Conservation (phyloP, 2,113 vertebrate species). For the Sander lucioperca region DNA sequence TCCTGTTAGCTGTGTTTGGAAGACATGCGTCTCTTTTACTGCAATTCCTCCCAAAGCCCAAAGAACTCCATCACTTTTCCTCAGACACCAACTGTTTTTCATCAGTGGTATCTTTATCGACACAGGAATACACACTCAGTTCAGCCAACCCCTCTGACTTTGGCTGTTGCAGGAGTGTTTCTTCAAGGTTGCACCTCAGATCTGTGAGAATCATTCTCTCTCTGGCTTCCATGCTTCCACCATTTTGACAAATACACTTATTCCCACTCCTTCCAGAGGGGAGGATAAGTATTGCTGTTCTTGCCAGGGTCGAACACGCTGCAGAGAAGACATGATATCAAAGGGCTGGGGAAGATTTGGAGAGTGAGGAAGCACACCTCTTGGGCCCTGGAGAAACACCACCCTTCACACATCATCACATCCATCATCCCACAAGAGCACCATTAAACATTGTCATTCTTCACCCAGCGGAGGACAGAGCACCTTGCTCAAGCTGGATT, state of each 20-base stretch:
- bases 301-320: constrained; percentile 44
- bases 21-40: constrained; percentile 41
- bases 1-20: constrained; percentile 59
- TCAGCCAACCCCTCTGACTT: constrained; percentile 4
- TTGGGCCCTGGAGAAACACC: constrained; percentile 47
- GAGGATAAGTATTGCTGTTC: constrained; percentile 43
- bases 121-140: constrained; percentile 25
- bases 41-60: constrained; percentile 49
- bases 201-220: constrained; percentile 35
- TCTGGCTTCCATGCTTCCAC: constrained; percentile 51
- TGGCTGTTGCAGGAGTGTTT: constrained; percentile 26
- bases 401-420: constrained; percentile 34
- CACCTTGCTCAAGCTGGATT: constrained; percentile 21
- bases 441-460: constrained; percentile 44
- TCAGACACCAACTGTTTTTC: constrained; percentile 48
- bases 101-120: constrained; percentile 41
- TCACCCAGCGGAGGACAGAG: constrained; percentile 32
- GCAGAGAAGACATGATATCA: constrained; percentile 50
- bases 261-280: constrained; percentile 67
- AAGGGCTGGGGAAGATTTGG: constrained; percentile 46
- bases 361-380: constrained; percentile 50
- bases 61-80: constrained; percentile 51
- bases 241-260: constrained; percentile 59
- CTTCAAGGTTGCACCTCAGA: constrained; percentile 26
- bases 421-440: constrained; percentile 63